These are phyloP conservation scores for Maconellicoccus hirsutus DNA, from an alignment of 1,140 invertebrate species.

Conservation along the genomic window DNA sequence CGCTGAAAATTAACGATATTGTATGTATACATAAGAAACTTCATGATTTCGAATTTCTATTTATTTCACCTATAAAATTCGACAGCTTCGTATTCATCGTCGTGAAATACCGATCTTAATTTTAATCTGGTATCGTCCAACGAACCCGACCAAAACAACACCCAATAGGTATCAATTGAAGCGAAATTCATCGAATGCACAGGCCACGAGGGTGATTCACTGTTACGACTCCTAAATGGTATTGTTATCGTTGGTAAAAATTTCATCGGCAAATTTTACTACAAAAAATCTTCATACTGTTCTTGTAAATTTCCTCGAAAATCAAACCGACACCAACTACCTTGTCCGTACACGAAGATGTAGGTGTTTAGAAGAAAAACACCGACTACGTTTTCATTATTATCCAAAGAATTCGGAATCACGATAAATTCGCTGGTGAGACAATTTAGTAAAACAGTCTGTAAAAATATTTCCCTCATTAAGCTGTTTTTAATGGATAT, in stretches of 20 bases:
- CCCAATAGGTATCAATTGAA: slow-evolving; percentile 53
- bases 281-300: slow-evolving; percentile 24
- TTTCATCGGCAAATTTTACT: too few relatives aligned
- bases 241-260: background rate
- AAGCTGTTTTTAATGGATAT: background rate
- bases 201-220: slow-evolving; percentile 51
- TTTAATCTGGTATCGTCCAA: slow-evolving; percentile 59
- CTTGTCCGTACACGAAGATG: slow-evolving; percentile 50
- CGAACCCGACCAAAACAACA: slow-evolving; percentile 66
- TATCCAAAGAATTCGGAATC: slow-evolving; percentile 67
- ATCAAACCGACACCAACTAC: slow-evolving; percentile 58
- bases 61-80: slow-evolving; percentile 53
- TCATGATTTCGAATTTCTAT: background rate
- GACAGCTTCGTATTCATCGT: slow-evolving; percentile 47
- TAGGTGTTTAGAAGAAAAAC: slow-evolving; percentile 64
- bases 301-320: slow-evolving; percentile 48
- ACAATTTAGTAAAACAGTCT: slow-evolving; percentile 75
- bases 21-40: background rate
- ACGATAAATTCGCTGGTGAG: slow-evolving; percentile 80
- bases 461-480: slow-evolving; percentile 23
- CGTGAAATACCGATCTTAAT: slow-evolving; percentile 47
- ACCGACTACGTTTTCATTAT: slow-evolving; percentile 50
- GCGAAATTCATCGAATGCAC: slow-evolving; percentile 62
- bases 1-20: background rate
- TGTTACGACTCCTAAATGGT: slow-evolving; percentile 35